phyloP scores from a whole-genome alignment of 2,888 invertebrate genomes.

The Epinotia nisella region DNA sequence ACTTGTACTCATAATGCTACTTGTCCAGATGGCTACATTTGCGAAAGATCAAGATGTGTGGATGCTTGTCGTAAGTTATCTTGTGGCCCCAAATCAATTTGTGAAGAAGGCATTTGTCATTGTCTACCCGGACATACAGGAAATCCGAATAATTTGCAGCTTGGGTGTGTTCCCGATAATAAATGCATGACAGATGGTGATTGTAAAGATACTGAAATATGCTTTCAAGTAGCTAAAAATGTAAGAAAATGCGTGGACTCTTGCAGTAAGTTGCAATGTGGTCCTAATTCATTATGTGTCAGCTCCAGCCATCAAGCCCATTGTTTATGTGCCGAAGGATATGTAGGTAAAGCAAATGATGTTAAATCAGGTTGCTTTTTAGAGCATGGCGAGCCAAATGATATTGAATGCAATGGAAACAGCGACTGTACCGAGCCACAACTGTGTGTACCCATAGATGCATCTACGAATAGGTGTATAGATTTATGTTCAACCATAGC shows the following conservation, averaged over 20 bases:
- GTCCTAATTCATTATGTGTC: slow-evolving; percentile 94
- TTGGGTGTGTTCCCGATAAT: slow-evolving; percentile 89
- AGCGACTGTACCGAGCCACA: slow-evolving; percentile 89
- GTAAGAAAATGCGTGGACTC: slow-evolving; percentile 93
- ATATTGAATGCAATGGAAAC: slow-evolving; percentile 87
- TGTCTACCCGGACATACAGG: slow-evolving; percentile 92
- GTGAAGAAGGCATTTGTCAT: slow-evolving; percentile 91
- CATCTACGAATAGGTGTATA: slow-evolving; percentile 88
- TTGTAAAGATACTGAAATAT: slow-evolving; percentile 93
- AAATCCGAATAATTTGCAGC: slow-evolving; percentile 87
- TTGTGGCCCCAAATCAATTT: slow-evolving; percentile 93
- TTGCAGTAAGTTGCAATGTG: slow-evolving; percentile 94
- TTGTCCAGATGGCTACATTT: slow-evolving; percentile 91
- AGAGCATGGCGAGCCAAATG: slow-evolving; percentile 84
- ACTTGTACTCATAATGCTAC: slow-evolving; percentile 88
- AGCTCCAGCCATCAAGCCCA: slow-evolving; percentile 93
- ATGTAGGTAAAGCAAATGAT: slow-evolving; percentile 92
- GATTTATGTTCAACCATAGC: slow-evolving; percentile 92
- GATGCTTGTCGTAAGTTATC: slow-evolving; percentile 90
- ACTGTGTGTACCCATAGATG: slow-evolving; percentile 87
- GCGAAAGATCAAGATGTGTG: slow-evolving; percentile 89
- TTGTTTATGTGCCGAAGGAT: slow-evolving; percentile 94
- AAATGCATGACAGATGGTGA: slow-evolving; percentile 93
- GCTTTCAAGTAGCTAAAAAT: slow-evolving; percentile 92
- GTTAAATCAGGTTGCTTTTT: slow-evolving; percentile 91